Evolutionary conservation across 2,113 vertebrate species (phyloP).

Genomic region (Boulengeromyrus knoepffleri): DNA sequence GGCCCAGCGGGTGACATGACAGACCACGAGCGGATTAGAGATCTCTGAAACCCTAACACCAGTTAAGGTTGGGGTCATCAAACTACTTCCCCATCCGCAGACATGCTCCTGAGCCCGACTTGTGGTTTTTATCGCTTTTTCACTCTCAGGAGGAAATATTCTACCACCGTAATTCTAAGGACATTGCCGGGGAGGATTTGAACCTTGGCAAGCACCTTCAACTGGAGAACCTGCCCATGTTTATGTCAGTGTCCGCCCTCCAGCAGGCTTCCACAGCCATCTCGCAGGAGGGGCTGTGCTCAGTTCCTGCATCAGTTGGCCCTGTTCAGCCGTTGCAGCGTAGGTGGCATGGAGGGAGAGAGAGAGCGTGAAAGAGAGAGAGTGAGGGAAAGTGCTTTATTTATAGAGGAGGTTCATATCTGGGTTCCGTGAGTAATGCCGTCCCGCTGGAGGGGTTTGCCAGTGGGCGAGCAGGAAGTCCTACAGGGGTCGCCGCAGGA

Average conservation of each 20-base stretch:
- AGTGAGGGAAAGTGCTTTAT: neutral
- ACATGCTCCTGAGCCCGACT: neutral
- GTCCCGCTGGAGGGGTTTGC: neutral
- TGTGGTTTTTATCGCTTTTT: neutral
- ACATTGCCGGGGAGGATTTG: neutral
- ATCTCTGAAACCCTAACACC: neutral
- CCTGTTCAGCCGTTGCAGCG: neutral
- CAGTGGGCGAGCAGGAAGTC: neutral
- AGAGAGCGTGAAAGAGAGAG: neutral
- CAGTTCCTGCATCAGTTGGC: neutral
- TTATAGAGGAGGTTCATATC: constrained; percentile 1
- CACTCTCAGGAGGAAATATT: neutral
- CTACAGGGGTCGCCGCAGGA: neutral
- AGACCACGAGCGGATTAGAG: neutral
- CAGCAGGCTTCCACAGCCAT: neutral
- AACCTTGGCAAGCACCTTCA: neutral
- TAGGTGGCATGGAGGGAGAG: neutral
- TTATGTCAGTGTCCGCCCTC: neutral
- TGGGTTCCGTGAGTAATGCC: neutral
- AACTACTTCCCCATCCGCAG: neutral
- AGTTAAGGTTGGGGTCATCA: neutral
- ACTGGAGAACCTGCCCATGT: neutral
- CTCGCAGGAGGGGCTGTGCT: neutral
- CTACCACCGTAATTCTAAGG: neutral
- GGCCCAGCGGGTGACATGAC: neutral